Conservation (phyloP, 2,797 vertebrate species). For the Molossus molossus region DNA sequence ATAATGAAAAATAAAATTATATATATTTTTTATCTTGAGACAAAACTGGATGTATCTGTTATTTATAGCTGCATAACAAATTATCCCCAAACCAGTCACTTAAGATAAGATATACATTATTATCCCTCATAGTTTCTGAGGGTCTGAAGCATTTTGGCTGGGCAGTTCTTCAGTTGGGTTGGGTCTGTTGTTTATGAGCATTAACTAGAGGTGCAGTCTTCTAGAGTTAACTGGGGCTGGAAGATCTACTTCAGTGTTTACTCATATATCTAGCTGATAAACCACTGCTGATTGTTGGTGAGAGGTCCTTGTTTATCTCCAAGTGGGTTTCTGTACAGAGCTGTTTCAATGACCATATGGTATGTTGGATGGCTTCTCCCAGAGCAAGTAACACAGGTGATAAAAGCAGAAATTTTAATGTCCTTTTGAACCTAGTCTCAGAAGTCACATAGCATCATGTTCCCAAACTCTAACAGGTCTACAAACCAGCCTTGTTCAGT, state of each 20-base stretch:
- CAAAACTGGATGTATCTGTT: not conserved
- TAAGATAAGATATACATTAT: not conserved
- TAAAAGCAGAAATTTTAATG: not conserved
- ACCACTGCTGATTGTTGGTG: not conserved
- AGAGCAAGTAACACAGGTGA: not conserved
- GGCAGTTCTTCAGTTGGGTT: not conserved
- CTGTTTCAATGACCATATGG: not conserved
- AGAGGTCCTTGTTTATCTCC: not conserved
- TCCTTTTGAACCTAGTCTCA: not conserved
- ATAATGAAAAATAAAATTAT: constrained; percentile 22
- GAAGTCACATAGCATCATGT: not conserved
- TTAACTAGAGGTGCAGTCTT: not conserved
- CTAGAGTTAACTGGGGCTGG: not conserved
- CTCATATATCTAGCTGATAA: not conserved
- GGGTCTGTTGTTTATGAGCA: not conserved
- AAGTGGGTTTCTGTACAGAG: not conserved
- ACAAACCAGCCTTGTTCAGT: not conserved
- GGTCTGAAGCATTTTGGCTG: not conserved
- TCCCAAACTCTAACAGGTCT: not conserved
- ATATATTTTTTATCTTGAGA: not conserved
- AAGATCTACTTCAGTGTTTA: not conserved
- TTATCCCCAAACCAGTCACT: not conserved
- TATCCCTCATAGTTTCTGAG: not conserved
- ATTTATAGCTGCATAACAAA: not conserved
- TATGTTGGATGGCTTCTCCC: not conserved